These are phyloP conservation scores for Lepus timidus DNA, from an alignment of 2,113 vertebrate species.

Conservation along the genomic window DNA sequence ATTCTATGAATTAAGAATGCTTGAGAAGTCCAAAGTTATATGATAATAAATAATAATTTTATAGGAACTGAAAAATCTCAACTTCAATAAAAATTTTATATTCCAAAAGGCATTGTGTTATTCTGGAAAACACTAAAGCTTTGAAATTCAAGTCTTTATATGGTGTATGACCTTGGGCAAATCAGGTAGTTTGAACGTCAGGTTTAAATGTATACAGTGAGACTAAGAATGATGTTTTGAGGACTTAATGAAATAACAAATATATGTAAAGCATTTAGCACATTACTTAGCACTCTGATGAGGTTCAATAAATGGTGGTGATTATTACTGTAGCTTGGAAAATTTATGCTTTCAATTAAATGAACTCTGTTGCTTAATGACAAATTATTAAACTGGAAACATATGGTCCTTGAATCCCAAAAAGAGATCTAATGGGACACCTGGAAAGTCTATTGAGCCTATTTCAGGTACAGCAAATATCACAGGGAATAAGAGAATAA, in stretches of 20 bases:
- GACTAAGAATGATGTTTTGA: not conserved
- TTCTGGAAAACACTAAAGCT: not conserved
- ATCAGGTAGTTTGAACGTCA: not conserved
- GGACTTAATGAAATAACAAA: conserved; percentile 47
- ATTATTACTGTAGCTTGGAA: conserved; percentile 10
- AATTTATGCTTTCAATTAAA: conserved; percentile 52
- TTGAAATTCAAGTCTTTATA: not conserved
- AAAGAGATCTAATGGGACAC: not conserved
- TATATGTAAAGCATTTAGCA: conserved; percentile 28
- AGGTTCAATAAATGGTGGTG: conserved; percentile 23
- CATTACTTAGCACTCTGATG: conserved; percentile 1
- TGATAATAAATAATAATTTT: not conserved
- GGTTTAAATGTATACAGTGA: conserved; percentile 37
- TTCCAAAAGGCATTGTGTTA: not conserved
- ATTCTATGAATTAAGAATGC: not conserved
- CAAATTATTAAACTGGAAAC: conserved; percentile 45
- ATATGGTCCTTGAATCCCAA: not conserved
- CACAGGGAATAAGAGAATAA: not conserved
- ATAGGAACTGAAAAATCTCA: conserved; percentile 36
- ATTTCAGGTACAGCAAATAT: not conserved
- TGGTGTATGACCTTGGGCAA: not conserved
- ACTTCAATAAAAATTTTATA: conserved; percentile 33
- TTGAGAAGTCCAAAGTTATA: not conserved
- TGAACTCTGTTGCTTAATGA: conserved; percentile 30
- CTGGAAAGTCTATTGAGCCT: not conserved